Evolutionary conservation across 2,113 vertebrate genomes (phyloP), one percentile per base, ranked within the genome.

Genomic region (Psilopsiagon aymara): DNA sequence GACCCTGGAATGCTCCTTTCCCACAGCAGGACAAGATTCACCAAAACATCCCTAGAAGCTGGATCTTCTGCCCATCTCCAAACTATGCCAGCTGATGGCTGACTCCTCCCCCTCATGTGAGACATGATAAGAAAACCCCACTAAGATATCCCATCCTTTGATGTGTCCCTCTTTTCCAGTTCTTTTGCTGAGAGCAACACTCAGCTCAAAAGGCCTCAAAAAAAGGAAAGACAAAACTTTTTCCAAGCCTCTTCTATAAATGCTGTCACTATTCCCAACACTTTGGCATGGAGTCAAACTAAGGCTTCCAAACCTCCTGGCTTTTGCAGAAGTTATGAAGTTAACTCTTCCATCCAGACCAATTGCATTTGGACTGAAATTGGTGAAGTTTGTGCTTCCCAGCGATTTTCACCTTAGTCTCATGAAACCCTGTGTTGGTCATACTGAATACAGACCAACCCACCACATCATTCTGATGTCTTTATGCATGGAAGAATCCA

Each of bases 21-120:
- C 31, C 3, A 1, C 0, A 17, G 62, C 7, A 4, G 13, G 6
- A 7, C 0, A 0, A 52, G 51, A 44, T 13, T 9, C 0, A 0
- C 27, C 13, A 31, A 31, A 37, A 5, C n/a, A 33, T 7, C 10
- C 25, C 31, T 4, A 41, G 2, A 20, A 20, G 13, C 21, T 1
- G 4, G 57, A 49, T 35, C 44, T 31, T 33, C 13, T 17, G 41
- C 25, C 20, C 10, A 3, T 33, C 35, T 29, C 17, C 28, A 63
- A 37, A 28, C 12, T 7, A 1, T 2, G 0, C 0, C 1, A n/a
- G 70, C 8, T 1, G 1, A 37, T 53, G 25, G 43, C n/a, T 73
- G 66, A 35, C 25, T 25, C 12, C 20, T 28, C 64, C 44, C 24
- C 10, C 35, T 5, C 44, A 33, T 8, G 1, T 2, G 16, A 28